Conservation (phyloP, 2,797 vertebrate species). For the Simalia tracyae region DNA sequence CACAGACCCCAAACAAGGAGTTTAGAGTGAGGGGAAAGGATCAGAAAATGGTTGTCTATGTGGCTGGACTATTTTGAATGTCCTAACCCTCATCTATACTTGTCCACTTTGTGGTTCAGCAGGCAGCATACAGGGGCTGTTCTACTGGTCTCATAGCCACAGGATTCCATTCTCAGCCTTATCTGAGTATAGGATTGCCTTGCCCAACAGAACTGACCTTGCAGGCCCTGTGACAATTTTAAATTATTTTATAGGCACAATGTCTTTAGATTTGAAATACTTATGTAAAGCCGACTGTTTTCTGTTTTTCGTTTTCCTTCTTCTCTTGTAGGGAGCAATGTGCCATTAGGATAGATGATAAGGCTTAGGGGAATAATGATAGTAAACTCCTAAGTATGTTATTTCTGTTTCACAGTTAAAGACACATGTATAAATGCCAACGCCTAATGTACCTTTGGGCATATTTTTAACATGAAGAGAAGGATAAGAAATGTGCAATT, state of each 20-base stretch:
- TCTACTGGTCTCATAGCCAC: neutral
- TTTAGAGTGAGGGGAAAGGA: neutral
- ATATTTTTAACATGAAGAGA: conserved; percentile 54
- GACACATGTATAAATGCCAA: conserved; percentile 42
- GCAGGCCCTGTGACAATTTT: conserved; percentile 69
- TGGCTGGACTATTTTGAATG: neutral
- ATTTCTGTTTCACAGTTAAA: conserved; percentile 55
- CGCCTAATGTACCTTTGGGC: conserved; percentile 32
- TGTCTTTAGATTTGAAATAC: conserved; percentile 66
- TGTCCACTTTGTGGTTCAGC: neutral
- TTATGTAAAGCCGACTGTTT: conserved; percentile 64
- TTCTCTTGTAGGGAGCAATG: conserved; percentile 57
- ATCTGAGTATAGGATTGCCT: neutral
- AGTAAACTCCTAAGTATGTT: conserved; percentile 42
- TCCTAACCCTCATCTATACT: neutral
- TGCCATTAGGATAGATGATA: conserved; percentile 58
- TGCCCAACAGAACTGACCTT: conserved; percentile 64
- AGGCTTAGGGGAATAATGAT: conserved; percentile 51
- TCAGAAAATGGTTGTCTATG: neutral
- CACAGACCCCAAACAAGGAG: neutral
- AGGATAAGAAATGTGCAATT: conserved; percentile 48
- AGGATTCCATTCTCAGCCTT: neutral
- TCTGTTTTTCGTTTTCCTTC: conserved; percentile 33
- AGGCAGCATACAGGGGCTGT: neutral
- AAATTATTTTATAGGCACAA: conserved; percentile 74